Evolutionary conservation across 2,797 vertebrate genomes (phyloP), one percentile per base, ranked within the genome.

Genomic region (Brachymystax lenok): DNA sequence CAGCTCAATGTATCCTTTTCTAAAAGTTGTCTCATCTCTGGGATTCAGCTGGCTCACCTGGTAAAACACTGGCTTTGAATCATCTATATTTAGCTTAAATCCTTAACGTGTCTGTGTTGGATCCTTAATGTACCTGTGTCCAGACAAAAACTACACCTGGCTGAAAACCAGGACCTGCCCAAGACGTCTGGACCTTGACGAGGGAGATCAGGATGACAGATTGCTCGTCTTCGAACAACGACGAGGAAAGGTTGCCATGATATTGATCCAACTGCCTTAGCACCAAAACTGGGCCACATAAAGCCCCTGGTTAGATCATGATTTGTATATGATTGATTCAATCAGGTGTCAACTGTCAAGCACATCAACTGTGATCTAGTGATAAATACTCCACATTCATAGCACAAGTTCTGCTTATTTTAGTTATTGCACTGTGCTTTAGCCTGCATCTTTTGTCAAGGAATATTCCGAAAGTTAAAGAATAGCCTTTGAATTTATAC

Each of bases 1-100:
- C 94, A 97, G 95, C 81, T 99, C 98, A 17, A 99, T 99, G 97
- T 98, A 99, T 99, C 97, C 97, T 97, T 95, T 88, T 4, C 54
- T 51, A 14, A 79, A 74, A 24, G 27, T 21, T 28, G 27, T 21
- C 24, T 13, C 6, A 67, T 78, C 76, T 54, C 30, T 50, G 35
- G 59, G 46, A 17, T 46, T 66, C n/a, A 56, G 17, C 46, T 46
- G 69, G 16, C 46, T 63, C 59, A 63, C 59, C 21, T 24, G 59
- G 21, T 10, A 63, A 24, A 63, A 13, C 24, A 63, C 21, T 27
- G n/a, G 24, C 59, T 63, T 63, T 12, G 21, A 63, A 24, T 27
- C 30, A 75, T 27, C 50, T 72, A 40, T 50, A 12, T 74, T n/a
- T 66, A 30, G 30, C 75, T 63, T 80, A 77, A 84, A 73, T 88